Percentiles rank a stretch among this genome's conserved stretches.
Evolutionary conservation across 1,140 invertebrate species (phyloP).

Genomic region (Diuraphis noxia): DNA sequence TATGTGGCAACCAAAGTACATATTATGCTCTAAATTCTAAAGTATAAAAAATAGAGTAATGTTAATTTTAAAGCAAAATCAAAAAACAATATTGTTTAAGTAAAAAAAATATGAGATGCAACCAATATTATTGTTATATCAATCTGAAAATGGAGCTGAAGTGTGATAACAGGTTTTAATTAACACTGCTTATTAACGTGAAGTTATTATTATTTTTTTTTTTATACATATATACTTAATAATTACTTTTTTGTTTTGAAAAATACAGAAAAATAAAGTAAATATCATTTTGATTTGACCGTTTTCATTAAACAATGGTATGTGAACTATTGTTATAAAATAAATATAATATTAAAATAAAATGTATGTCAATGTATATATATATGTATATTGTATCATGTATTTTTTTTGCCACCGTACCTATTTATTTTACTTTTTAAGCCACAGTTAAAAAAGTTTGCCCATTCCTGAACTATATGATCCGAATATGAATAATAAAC

Average conservation of each 20-base stretch:
- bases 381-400: neutral
- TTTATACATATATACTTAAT: too few species aligned
- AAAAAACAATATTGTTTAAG: neutral
- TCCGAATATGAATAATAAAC: neutral
- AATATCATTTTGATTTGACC: too few species aligned
- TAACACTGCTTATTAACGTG: neutral
- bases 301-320: too few species aligned
- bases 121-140: neutral
- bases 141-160: neutral
- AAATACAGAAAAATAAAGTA: neutral
- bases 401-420: neutral
- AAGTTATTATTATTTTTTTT: too few species aligned
- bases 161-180: neutral
- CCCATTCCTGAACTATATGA: neutral
- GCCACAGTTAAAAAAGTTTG: neutral
- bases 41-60: neutral
- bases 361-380: too few species aligned
- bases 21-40: neutral
- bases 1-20: neutral
- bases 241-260: neutral
- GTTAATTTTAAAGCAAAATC: neutral
- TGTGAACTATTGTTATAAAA: too few species aligned
- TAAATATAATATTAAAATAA: too few species aligned
- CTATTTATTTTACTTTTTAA: neutral
- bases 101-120: neutral